phyloP scores from a whole-genome alignment of 2,113 vertebrate genomes.

The Diadophis punctatus region DNA sequence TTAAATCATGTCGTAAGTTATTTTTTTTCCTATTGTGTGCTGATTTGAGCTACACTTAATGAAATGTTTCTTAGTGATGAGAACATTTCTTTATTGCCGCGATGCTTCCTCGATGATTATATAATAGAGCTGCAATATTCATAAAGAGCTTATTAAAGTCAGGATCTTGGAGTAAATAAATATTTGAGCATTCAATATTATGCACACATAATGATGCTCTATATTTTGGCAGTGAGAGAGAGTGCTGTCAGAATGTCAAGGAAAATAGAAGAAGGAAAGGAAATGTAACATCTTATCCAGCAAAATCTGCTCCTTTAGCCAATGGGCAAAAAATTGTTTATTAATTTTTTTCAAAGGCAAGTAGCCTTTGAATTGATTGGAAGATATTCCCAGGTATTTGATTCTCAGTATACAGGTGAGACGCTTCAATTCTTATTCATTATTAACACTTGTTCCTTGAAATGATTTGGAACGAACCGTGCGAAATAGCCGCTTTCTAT shows the following conservation, averaged over 20 bases:
- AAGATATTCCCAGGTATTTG: conserved; percentile 46
- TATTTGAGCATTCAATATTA: neutral
- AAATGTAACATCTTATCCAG: neutral
- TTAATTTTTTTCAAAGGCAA: neutral
- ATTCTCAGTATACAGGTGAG: conserved; percentile 49
- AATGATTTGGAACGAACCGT: conserved; percentile 37
- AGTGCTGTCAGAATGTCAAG: conserved; percentile 22
- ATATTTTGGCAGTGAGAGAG: conserved; percentile 17
- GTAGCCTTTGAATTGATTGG: conserved; percentile 42
- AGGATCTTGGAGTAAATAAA: neutral
- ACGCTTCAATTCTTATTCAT: conserved; percentile 45
- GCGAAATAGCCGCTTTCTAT: conserved; percentile 36
- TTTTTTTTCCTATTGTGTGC: neutral
- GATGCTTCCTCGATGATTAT: neutral
- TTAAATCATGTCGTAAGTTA: neutral
- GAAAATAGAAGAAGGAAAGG: neutral
- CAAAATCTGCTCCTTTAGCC: conserved; percentile 19
- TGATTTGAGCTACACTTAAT: neutral
- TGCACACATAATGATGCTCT: neutral
- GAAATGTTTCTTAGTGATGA: neutral
- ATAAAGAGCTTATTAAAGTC: conserved; percentile 17
- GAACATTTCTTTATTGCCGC: neutral
- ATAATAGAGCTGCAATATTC: conserved; percentile 4
- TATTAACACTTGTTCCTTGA: conserved; percentile 54
- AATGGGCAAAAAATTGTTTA: conserved; percentile 20